Conservation (phyloP, 2,888 invertebrate genomes). For the Drosophila ochracea region DNA sequence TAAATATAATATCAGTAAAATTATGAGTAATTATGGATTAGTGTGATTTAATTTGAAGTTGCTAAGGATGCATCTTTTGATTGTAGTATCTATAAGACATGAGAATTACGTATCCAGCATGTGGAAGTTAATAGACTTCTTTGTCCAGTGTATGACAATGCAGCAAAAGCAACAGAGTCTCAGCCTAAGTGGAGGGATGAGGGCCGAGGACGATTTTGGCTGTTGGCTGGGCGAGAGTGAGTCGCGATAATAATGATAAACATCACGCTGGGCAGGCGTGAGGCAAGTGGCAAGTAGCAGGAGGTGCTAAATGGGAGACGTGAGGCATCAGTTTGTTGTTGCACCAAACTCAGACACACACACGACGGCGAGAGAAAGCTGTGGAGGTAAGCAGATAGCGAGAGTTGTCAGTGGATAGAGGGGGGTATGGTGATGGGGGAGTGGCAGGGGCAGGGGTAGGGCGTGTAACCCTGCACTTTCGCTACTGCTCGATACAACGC, state of each 20-base stretch:
- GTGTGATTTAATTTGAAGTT: not conserved
- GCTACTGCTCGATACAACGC: constrained; percentile 60
- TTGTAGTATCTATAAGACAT: not conserved
- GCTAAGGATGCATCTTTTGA: not conserved
- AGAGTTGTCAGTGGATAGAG: not conserved
- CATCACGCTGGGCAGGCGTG: constrained; percentile 49
- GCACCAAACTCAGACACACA: constrained; percentile 24
- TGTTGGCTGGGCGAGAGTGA: constrained; percentile 50
- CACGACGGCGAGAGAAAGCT: not conserved
- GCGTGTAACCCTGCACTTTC: constrained; percentile 63
- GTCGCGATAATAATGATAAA: constrained; percentile 75
- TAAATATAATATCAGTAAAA: not conserved
- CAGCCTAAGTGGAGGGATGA: not conserved
- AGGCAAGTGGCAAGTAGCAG: constrained; percentile 23
- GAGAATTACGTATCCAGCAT: not conserved
- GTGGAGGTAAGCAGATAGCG: too few relatives aligned
- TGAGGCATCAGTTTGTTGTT: constrained; percentile 40
- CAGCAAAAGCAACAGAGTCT: constrained; percentile 8
- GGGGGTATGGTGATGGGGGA: not conserved
- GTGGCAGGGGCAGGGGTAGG: not conserved
- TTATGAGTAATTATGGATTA: not conserved
- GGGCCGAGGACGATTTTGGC: constrained; percentile 27
- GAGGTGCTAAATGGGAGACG: not conserved
- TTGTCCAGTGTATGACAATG: constrained; percentile 23
- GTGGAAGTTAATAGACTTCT: constrained; percentile 15